Conservation (phyloP, 2,797 vertebrate genomes). For the Loris lydekkerianus region DNA sequence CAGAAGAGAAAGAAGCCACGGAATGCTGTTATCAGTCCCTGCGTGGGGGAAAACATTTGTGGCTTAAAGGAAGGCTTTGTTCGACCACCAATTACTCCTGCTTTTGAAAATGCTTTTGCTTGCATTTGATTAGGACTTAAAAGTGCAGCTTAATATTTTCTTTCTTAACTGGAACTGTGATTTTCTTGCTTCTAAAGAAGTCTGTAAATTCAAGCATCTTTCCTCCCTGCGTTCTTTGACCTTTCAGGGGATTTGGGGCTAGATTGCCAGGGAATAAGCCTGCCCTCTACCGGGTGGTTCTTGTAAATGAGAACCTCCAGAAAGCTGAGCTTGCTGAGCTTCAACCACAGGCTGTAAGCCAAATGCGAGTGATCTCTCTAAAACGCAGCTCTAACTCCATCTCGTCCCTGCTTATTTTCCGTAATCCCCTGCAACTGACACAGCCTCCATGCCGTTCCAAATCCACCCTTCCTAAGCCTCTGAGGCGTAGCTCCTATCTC, state of each 20-base stretch:
- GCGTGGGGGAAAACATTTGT: constrained; percentile 35
- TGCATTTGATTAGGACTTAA: constrained; percentile 78
- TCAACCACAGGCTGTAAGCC: neutral
- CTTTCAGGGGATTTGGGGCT: neutral
- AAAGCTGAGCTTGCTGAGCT: neutral
- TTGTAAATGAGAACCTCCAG: neutral
- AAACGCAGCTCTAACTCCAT: neutral
- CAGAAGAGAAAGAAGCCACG: neutral
- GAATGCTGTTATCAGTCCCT: constrained; percentile 43
- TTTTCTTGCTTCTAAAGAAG: constrained; percentile 62
- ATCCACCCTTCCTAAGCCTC: neutral
- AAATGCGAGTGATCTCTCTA: neutral
- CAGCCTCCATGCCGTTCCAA: neutral
- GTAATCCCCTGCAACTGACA: neutral
- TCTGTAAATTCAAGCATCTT: constrained; percentile 27
- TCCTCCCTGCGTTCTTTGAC: neutral
- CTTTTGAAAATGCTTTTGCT: constrained; percentile 78
- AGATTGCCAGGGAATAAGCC: neutral
- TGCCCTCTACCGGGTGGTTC: constrained; percentile 61
- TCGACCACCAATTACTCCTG: constrained; percentile 69
- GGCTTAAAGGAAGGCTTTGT: constrained; percentile 76
- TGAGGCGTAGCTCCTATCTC: neutral
- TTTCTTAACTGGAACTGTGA: constrained; percentile 56
- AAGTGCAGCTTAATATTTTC: constrained; percentile 66
- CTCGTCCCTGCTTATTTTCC: neutral